Percentiles rank a stretch among this genome's conserved stretches.
Conservation (phyloP, 2,888 invertebrate species). For the Megaustenia siamemsis region DNA sequence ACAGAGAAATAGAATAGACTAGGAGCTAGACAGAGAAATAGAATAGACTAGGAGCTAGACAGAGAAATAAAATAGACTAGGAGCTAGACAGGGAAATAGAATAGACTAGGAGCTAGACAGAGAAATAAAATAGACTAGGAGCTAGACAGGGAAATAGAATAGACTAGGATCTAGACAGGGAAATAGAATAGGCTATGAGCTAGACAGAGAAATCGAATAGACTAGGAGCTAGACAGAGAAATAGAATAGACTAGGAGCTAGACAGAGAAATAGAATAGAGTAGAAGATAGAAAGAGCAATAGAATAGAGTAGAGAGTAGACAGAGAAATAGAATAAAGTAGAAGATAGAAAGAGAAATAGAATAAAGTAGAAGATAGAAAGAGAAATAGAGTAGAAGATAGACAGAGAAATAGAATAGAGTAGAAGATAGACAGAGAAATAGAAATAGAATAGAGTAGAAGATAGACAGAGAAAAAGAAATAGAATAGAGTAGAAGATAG, state of each 20-base stretch:
- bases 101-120: too few species aligned
- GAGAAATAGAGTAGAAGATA: slow-evolving; percentile 3
- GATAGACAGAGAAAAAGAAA: slow-evolving; percentile 23
- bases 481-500: slow-evolving; percentile 25
- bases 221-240: slow-evolving; percentile 13
- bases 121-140: too few species aligned
- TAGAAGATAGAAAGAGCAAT: neutral
- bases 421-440: neutral
- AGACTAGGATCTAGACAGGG: neutral
- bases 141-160: neutral
- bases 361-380: neutral
- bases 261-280: neutral
- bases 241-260: slow-evolving; percentile 16
- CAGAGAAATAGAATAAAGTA: neutral
- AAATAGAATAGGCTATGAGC: slow-evolving; percentile 1
- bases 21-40: too few species aligned
- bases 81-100: too few species aligned
- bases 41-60: too few species aligned
- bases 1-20: too few species aligned
- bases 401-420: neutral
- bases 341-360: slow-evolving; percentile 11
- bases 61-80: too few species aligned
- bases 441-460: neutral
- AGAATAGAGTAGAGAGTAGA: neutral
- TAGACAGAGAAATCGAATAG: neutral